Evolutionary conservation across 2,888 invertebrate genomes (phyloP).

Genomic region (Ptilodon capucinus): DNA sequence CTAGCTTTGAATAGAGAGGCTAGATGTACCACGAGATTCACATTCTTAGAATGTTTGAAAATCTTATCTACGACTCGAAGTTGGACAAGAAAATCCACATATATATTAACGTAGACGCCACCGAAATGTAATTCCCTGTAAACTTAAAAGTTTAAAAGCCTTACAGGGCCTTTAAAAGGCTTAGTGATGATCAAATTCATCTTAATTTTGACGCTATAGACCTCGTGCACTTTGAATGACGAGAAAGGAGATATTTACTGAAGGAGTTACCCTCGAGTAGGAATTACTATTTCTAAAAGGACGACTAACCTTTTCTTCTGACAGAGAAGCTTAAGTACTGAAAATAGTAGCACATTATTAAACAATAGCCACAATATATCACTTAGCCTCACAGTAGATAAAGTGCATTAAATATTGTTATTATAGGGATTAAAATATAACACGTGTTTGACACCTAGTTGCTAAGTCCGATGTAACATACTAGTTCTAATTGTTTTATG

Average conservation of each 20-base stretch:
- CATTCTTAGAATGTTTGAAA: too few species aligned
- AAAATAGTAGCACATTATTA: background rate
- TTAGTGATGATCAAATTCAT: too few species aligned
- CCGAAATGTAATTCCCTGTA: too few species aligned
- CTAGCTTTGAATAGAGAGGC: background rate
- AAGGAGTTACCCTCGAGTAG: background rate
- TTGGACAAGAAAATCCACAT: too few species aligned
- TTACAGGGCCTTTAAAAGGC: too few species aligned
- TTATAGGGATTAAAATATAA: background rate
- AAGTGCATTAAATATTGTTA: background rate
- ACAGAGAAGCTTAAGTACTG: background rate
- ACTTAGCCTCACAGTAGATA: background rate
- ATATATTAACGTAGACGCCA: too few species aligned
- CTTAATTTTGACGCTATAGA: too few species aligned
- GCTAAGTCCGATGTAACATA: background rate
- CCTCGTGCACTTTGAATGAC: too few species aligned
- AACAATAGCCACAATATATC: background rate
- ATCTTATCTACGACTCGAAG: too few species aligned
- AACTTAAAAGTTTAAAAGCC: too few species aligned
- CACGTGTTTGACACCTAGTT: background rate
- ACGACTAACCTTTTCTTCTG: background rate
- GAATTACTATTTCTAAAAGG: background rate
- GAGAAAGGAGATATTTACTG: background rate
- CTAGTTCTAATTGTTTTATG: background rate
- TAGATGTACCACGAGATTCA: too few species aligned